These are phyloP conservation scores for Perithous albicinctus DNA, from an alignment of 2,888 invertebrate species.

Conservation along the genomic window DNA sequence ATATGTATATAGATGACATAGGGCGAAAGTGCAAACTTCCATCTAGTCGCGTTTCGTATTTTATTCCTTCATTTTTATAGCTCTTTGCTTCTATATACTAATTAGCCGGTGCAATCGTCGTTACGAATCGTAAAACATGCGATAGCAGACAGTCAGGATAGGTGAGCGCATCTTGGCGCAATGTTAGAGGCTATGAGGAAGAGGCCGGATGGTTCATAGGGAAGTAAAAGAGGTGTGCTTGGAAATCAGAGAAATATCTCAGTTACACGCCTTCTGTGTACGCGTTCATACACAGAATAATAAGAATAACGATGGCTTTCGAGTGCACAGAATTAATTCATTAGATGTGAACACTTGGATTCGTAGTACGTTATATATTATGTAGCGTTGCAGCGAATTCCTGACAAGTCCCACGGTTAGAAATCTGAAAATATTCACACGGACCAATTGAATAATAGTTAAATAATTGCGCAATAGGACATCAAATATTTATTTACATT, in stretches of 20 bases:
- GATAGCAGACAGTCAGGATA: slow-evolving; percentile 46
- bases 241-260: slow-evolving; percentile 14
- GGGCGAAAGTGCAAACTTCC: slow-evolving; percentile 39
- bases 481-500: slow-evolving; percentile 3
- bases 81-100: slow-evolving; percentile 29
- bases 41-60: not conserved
- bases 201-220: slow-evolving; percentile 19
- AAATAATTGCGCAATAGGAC: not conserved
- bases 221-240: slow-evolving; percentile 35
- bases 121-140: slow-evolving; percentile 55
- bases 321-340: slow-evolving; percentile 22
- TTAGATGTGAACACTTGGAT: slow-evolving; percentile 25
- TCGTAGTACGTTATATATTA: slow-evolving; percentile 22
- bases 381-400: not conserved
- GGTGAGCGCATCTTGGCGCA: slow-evolving; percentile 18
- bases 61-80: slow-evolving; percentile 3
- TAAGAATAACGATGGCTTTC: slow-evolving; percentile 1
- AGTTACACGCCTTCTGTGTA: not conserved
- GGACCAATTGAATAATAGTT: not conserved
- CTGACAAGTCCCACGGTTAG: slow-evolving; percentile 20
- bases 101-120: slow-evolving; percentile 53
- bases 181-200: not conserved
- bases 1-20: not conserved
- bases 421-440: slow-evolving; percentile 27
- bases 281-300: not conserved